A percentile compares a stretch with the other conserved stretches of the same genome.
phyloP scores from a whole-genome alignment of 2,113 vertebrate species.

The Cyprinodon variegatus region DNA sequence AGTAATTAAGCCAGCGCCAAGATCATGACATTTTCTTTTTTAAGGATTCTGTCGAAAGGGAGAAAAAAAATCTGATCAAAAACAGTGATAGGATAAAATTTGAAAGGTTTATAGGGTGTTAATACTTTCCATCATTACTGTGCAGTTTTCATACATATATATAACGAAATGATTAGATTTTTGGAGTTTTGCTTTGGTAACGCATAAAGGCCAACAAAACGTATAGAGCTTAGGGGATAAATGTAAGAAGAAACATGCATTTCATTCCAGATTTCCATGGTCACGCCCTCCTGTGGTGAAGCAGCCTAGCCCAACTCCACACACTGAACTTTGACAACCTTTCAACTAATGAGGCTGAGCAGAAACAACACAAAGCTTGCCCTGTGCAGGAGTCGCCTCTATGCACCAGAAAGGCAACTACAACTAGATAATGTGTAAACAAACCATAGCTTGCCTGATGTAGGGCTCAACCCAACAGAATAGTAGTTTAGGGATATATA shows the following conservation, averaged over 20 bases:
- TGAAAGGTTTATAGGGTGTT: too few relatives aligned
- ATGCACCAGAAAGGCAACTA: neutral
- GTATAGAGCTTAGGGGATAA: neutral
- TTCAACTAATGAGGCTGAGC: neutral
- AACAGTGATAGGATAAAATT: too few relatives aligned
- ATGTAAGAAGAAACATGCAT: neutral
- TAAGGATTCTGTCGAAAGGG: too few relatives aligned
- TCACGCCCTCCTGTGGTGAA: neutral
- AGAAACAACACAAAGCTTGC: neutral
- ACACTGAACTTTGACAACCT: neutral
- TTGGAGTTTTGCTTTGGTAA: neutral
- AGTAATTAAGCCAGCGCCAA: too few relatives aligned
- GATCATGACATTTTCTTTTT: too few relatives aligned
- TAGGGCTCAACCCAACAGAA: too few relatives aligned
- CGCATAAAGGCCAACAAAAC: neutral
- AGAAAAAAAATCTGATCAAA: neutral
- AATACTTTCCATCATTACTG: too few relatives aligned
- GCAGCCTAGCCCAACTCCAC: neutral
- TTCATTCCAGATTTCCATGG: constrained; percentile 10
- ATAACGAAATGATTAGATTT: neutral
- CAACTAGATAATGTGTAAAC: neutral
- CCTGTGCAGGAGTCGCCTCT: neutral
- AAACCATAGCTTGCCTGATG: too few relatives aligned
- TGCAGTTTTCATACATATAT: too few relatives aligned
- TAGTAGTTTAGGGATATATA: too few relatives aligned